Percentiles rank a stretch among this genome's conserved stretches.
phyloP scores from a whole-genome alignment of 2,113 vertebrate genomes.

The Etheostoma spectabile region DNA sequence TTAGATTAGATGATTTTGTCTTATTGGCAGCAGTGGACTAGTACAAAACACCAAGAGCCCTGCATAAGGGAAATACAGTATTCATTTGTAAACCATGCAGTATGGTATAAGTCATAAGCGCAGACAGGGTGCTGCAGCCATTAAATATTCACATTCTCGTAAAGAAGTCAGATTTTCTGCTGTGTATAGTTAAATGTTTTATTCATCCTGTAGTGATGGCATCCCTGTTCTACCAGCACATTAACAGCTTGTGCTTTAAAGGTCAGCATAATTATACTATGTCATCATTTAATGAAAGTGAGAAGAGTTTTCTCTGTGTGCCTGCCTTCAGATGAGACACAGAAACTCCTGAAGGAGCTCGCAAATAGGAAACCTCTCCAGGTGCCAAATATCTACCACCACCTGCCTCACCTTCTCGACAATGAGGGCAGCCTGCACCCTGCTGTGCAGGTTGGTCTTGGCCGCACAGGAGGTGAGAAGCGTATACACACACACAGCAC shows the following conservation, averaged over 20 bases:
- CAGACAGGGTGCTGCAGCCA: background rate
- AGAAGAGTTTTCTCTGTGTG: background rate
- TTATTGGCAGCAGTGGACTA: too few species aligned
- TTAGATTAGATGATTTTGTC: background rate
- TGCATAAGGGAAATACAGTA: background rate
- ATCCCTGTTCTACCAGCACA: background rate
- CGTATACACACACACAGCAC: background rate
- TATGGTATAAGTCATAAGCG: background rate
- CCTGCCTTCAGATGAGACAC: conserved; percentile 89
- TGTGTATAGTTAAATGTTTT: background rate
- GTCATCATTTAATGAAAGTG: background rate
- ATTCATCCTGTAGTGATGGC: background rate
- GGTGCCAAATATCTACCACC: conserved; percentile 99
- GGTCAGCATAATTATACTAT: conserved; percentile 7
- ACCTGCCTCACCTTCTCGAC: conserved; percentile 97
- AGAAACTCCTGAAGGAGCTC: conserved; percentile 96
- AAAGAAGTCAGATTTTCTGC: background rate
- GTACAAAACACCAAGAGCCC: background rate
- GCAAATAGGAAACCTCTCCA: conserved; percentile 93
- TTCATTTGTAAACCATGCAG: background rate
- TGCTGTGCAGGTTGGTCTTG: conserved; percentile 93
- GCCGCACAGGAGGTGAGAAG: conserved; percentile 93
- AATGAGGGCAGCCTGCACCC: conserved; percentile 97
- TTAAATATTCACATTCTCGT: background rate
- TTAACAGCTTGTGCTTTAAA: background rate